Percentiles rank a stretch among this genome's conserved stretches.
Evolutionary conservation across 2,888 invertebrate genomes (phyloP).

Genomic region (Xanthorhoe spadicearia): DNA sequence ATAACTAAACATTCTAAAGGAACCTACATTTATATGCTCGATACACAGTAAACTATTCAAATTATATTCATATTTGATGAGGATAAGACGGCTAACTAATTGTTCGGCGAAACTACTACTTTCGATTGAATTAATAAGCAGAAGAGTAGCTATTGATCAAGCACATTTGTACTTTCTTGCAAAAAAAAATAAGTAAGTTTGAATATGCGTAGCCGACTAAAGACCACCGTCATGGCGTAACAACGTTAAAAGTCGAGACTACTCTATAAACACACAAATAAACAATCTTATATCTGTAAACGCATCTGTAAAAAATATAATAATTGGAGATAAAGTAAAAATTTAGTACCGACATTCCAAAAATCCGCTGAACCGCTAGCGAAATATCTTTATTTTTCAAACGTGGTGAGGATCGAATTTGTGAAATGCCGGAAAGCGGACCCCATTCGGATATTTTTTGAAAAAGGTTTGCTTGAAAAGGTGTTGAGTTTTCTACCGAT

Average conservation of each 20-base stretch:
- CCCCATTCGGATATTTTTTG: conserved; percentile 61
- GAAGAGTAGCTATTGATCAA: background rate
- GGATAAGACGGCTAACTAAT: background rate
- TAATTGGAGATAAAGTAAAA: conserved; percentile 6
- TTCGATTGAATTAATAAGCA: background rate
- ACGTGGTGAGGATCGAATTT: conserved; percentile 60
- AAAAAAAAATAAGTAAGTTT: no score
- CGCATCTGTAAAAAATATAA: conserved; percentile 14
- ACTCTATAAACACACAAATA: no score
- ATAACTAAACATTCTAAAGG: background rate
- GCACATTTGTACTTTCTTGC: background rate
- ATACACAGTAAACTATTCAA: background rate
- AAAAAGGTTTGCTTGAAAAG: conserved; percentile 44
- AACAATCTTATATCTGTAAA: background rate
- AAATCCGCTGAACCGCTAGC: conserved; percentile 14
- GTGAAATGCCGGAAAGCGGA: conserved; percentile 70
- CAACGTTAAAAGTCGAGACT: no score
- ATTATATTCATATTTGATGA: conserved; percentile 1
- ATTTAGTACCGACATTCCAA: conserved; percentile 5
- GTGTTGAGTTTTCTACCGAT: conserved; percentile 2
- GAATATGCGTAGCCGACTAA: no score
- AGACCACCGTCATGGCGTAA: no score
- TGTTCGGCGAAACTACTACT: background rate
- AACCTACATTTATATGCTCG: background rate
- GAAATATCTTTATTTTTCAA: conserved; percentile 62